A percentile compares a stretch with the other conserved stretches of the same genome.
Conservation (phyloP, 2,888 invertebrate species). For the Pomacea canaliculata region DNA sequence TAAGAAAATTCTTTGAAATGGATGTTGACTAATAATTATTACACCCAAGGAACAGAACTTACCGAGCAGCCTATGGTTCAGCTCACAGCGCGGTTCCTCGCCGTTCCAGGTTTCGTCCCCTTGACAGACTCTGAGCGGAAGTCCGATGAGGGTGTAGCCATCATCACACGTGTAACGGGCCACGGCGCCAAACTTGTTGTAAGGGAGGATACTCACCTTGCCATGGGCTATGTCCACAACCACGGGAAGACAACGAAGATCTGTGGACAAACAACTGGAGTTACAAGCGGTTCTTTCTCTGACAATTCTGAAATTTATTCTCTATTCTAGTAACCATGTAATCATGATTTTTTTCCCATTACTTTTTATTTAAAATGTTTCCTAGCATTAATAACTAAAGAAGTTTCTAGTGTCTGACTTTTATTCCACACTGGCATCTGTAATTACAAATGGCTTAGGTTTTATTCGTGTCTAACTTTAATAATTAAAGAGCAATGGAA, state of each 20-base stretch:
- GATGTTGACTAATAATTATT: too few species aligned
- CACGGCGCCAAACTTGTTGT: conserved; percentile 59
- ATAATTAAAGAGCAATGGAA: too few species aligned
- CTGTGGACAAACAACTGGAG: conserved; percentile 42
- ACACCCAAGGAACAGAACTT: not conserved
- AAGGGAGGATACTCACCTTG: conserved; percentile 61
- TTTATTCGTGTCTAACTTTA: too few species aligned
- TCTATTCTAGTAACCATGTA: too few species aligned
- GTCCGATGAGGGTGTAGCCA: conserved; percentile 70
- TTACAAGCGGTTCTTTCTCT: not conserved
- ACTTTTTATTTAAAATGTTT: too few species aligned
- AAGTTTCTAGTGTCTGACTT: too few species aligned
- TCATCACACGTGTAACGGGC: conserved; percentile 69
- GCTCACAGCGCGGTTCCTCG: conserved; percentile 67
- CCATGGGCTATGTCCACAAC: conserved; percentile 62
- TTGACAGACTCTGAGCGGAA: conserved; percentile 69
- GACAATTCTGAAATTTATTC: not conserved
- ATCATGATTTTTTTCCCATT: too few species aligned
- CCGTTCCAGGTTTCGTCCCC: conserved; percentile 72
- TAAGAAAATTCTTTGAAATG: too few species aligned
- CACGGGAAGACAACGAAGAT: conserved; percentile 63
- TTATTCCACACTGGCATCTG: too few species aligned
- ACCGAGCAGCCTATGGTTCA: conserved; percentile 40
- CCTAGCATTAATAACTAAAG: too few species aligned
- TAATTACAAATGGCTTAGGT: too few species aligned